Conservation (phyloP, 2,113 vertebrate species). For the Merops nubicus region DNA sequence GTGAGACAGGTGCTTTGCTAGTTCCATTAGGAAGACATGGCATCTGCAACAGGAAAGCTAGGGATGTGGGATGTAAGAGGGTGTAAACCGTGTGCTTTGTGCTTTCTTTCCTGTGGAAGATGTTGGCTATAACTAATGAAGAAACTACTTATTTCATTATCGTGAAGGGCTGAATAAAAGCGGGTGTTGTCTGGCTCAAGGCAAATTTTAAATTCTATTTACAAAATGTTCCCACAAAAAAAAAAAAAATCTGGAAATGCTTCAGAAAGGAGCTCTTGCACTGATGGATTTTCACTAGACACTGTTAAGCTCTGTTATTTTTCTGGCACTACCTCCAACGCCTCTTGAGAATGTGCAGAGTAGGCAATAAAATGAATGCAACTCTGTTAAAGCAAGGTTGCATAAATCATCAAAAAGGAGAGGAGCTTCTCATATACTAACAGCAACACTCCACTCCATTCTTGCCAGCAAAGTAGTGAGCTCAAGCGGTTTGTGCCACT, state of each 20-base stretch:
- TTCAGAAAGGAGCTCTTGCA: slow-evolving; percentile 75
- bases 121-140: slow-evolving; percentile 9
- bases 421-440: slow-evolving; percentile 44
- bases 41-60: not conserved
- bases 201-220: slow-evolving; percentile 70
- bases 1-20: not conserved
- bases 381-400: slow-evolving; percentile 52
- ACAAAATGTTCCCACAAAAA: slow-evolving; percentile 59
- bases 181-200: slow-evolving; percentile 70
- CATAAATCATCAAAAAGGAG: slow-evolving; percentile 72
- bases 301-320: slow-evolving; percentile 73
- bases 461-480: slow-evolving; percentile 62
- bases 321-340: slow-evolving; percentile 62
- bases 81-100: slow-evolving; percentile 21
- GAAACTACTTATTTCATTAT: slow-evolving; percentile 60
- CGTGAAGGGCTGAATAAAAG: slow-evolving; percentile 45
- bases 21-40: not conserved
- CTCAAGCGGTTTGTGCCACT: slow-evolving; percentile 60
- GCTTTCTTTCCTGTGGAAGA: slow-evolving; percentile 16
- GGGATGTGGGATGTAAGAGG: not conserved
- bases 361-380: slow-evolving; percentile 59
- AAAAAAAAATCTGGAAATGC: slow-evolving; percentile 72
- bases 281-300: slow-evolving; percentile 69
- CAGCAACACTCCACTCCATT: slow-evolving; percentile 45
- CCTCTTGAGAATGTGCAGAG: slow-evolving; percentile 66